Base-by-base conservation (phyloP, 2,797 vertebrate species). In the Oceanodroma leucorhoa region DNA sequence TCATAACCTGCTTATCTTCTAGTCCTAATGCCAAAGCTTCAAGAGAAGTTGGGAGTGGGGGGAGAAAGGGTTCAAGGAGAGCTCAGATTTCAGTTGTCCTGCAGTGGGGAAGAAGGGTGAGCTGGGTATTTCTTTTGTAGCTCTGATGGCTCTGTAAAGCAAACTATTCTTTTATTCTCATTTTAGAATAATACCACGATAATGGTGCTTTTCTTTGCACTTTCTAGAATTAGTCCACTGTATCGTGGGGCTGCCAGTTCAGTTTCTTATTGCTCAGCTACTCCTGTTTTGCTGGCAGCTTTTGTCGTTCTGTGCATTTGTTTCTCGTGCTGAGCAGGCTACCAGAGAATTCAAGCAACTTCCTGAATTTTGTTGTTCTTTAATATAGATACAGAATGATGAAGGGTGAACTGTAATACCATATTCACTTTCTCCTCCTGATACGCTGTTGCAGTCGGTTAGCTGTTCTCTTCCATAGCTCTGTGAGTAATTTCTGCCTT, bases 241-340 rank as follows among this genome's bases (percentile, higher is more conserved):
- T 69, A n/a, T 78, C 30, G 16, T 66, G 78, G 30, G 46, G 14
- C 82, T 85, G 80, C 87, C 93, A 58, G 70, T 82, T 95, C 62
- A 58, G 14, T 97, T 96, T 76, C 50, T 91, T 97, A 96, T 93
- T 94, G 91, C 94, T 96, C 87, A 64, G 82, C 36, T 83, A 64
- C 61, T 66, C 53, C 86, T 43, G 46, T 85, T 80, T 70, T 62
- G 57, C 67, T 93, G 94, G 91, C 91, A 91, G 82, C 57, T 87
- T 92, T 90, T 95, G 64, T 78, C 32, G 6, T 60, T 67, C 77
- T 75, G 69, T 53, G 77, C 17, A 0, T 53, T 75, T 80, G 23
- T 45, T 54, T 81, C 70, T 45, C 1, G 1, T 83, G 64, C 90
- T 77, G 77, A 84, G 45, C 57, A 67, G 34, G 78, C 83, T 67